A percentile compares a stretch with the other conserved stretches of the same genome.
Evolutionary conservation across 2,113 vertebrate genomes (phyloP).

Genomic region (Copsychus sechellarum): DNA sequence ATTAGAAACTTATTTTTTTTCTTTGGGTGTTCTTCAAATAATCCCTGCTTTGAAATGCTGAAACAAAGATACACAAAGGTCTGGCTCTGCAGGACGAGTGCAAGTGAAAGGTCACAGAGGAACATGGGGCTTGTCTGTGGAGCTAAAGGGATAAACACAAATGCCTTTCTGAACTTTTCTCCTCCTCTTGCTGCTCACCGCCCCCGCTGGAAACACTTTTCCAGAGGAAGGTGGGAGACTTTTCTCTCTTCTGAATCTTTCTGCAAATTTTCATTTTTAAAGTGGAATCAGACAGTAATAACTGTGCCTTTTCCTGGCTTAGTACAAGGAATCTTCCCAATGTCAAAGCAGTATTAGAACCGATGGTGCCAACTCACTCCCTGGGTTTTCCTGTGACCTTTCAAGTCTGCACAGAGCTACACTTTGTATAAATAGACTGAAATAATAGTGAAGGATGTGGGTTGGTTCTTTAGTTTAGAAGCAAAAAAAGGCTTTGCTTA

Average conservation of each 20-base stretch:
- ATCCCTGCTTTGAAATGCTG: neutral
- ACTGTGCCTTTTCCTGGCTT: neutral
- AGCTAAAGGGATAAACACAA: neutral
- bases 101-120: neutral
- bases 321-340: neutral
- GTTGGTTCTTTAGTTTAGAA: neutral
- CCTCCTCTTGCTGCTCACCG: neutral
- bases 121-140: neutral
- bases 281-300: neutral
- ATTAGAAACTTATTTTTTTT: neutral
- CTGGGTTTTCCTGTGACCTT: slow-evolving; percentile 53
- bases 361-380: neutral
- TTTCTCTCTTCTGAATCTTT: neutral
- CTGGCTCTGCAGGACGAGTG: neutral
- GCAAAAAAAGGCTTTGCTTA: slow-evolving; percentile 26
- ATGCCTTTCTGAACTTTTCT: neutral
- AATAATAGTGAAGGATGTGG: neutral
- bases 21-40: neutral
- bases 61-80: neutral
- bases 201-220: neutral
- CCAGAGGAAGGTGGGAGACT: neutral
- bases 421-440: slow-evolving; percentile 43
- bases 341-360: neutral
- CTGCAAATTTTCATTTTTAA: neutral
- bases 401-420: neutral